Conservation (phyloP, 37 sponge, comb jelly and placozoan species). For the Mnemiopsis leidyi region DNA sequence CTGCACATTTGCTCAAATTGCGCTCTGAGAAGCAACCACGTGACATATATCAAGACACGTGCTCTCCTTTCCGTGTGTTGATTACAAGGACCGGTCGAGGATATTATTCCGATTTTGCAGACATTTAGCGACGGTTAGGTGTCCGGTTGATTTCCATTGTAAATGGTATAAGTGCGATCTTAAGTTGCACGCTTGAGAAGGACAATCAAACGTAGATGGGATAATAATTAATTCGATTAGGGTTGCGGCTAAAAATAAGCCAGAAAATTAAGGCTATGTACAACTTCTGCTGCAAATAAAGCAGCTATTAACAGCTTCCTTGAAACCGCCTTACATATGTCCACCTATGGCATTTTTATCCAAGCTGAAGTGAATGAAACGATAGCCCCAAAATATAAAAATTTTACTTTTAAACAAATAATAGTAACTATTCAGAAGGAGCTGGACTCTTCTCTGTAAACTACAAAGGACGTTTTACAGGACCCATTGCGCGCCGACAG, state of each 20-base stretch:
- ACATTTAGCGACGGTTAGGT: background rate
- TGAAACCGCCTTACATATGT: too few relatives aligned
- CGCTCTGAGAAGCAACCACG: background rate
- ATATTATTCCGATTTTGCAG: background rate
- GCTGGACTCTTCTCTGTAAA: too few relatives aligned
- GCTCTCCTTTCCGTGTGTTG: background rate
- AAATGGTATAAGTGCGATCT: background rate
- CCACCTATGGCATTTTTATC: too few relatives aligned
- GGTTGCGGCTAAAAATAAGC: background rate
- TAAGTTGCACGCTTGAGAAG: background rate
- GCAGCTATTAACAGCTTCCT: background rate
- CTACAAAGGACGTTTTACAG: too few relatives aligned
- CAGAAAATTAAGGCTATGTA: background rate
- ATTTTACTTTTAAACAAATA: too few relatives aligned
- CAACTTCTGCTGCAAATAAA: background rate
- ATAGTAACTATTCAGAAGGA: too few relatives aligned
- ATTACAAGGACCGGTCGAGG: background rate
- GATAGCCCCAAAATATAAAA: too few relatives aligned
- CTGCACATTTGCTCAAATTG: background rate
- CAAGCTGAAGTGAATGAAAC: too few relatives aligned
- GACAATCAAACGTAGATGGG: background rate
- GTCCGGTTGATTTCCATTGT: background rate
- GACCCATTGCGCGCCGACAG: too few relatives aligned
- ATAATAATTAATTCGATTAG: background rate
- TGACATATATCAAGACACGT: conserved; percentile 13